Evolutionary conservation across 2,888 invertebrate species (phyloP).

Genomic region (Diachrysia chrysitis): DNA sequence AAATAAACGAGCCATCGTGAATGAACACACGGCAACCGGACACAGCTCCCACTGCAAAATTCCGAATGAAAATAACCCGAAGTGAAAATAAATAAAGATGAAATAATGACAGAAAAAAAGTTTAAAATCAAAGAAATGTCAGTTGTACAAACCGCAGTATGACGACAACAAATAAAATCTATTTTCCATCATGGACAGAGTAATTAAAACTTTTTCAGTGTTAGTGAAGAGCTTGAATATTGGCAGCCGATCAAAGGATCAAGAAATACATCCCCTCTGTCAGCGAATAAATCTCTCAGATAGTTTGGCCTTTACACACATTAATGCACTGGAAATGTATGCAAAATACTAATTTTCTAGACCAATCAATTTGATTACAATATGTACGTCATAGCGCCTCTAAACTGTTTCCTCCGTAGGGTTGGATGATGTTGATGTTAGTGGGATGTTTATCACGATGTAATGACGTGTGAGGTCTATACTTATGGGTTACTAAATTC

Average conservation of each 20-base stretch:
- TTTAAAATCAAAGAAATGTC: constrained; percentile 20
- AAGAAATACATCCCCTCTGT: constrained; percentile 34
- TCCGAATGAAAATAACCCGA: constrained; percentile 25
- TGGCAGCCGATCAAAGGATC: constrained; percentile 62
- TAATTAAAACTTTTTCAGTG: constrained; percentile 34
- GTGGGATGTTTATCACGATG: constrained; percentile 33
- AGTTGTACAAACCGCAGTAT: constrained; percentile 11
- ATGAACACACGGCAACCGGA: constrained; percentile 37
- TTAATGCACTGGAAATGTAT: constrained; percentile 31
- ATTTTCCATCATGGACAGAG: constrained; percentile 30
- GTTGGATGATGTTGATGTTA: constrained; percentile 18
- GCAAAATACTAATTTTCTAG: constrained; percentile 31
- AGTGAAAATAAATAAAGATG: constrained; percentile 25
- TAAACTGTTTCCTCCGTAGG: constrained; percentile 11
- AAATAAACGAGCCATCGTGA: constrained; percentile 27
- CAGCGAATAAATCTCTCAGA: constrained; percentile 48
- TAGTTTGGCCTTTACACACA: constrained; percentile 36
- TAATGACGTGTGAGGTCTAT: constrained; percentile 11
- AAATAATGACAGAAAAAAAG: constrained; percentile 27
- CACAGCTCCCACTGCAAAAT: constrained; percentile 31
- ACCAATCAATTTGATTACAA: constrained; percentile 38
- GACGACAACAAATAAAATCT: constrained; percentile 22
- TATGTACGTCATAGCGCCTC: constrained; percentile 26
- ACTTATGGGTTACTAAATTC: not conserved
- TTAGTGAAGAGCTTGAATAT: constrained; percentile 28